Evolutionary conservation across 1,140 invertebrate species (phyloP), one percentile per base, ranked within the genome.

Genomic region (Pseudomyrmex gracilis): DNA sequence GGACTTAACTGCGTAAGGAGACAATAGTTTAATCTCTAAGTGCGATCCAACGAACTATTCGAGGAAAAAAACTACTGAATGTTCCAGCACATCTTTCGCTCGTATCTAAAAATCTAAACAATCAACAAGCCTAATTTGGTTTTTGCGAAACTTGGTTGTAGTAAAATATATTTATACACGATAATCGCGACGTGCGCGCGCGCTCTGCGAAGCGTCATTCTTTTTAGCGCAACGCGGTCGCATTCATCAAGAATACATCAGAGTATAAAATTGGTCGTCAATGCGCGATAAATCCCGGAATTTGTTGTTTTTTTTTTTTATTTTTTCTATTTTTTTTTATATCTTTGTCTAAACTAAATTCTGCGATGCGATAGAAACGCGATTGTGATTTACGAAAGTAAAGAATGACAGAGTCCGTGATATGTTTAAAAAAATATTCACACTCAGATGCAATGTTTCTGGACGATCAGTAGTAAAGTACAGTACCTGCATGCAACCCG

Each of bases 101-200:
- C 73, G 66, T 83, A 68, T 89, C 80, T 88, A 87, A 73, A 80
- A 51, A 73, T 87, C 87, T 86, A 90, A 86, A 89, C 64, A 78
- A 89, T 90, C 87, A 88, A 90, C 85, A 82, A 88, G 88, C 90
- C 73, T 84, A 78, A 90, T 90, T 90, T 91, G 86, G 85, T 92
- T 89, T 34, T 34, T 34, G 87, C 64, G 63, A 91, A 76, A 90
- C 88, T 87, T 88, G 87, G 83, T 80, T 71, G 91, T 94, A 93
- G 92, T 94, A 94, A 94, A 94, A 94, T 94, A 94, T 90, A 93
- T 92, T 78, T 88, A 85, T 88, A 90, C 88, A 90, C 89, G 84
- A 84, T 92, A 84, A 84, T 90, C 78, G 88, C 89, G 90, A 90
- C 91, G 88, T 91, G 84, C 82, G 88, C 91, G 84, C 82, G 34